These are phyloP conservation scores for Protonibea diacanthus DNA, from an alignment of 2,797 vertebrate species.

Conservation along the genomic window DNA sequence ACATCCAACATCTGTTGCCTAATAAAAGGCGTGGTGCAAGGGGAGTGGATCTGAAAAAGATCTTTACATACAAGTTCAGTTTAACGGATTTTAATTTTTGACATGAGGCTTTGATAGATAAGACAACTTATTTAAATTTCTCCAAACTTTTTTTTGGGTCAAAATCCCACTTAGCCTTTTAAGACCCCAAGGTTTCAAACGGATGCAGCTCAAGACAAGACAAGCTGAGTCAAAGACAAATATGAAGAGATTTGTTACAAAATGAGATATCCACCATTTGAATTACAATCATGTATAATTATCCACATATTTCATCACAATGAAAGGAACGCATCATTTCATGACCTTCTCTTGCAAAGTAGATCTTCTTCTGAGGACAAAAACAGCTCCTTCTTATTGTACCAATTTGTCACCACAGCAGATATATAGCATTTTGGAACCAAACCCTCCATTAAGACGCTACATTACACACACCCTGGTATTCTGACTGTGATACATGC, in stretches of 20 bases:
- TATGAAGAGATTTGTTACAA: constrained; percentile 17
- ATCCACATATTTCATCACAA: constrained; percentile 52
- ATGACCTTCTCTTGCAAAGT: constrained; percentile 30
- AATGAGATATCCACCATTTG: constrained; percentile 50
- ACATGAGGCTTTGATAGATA: constrained; percentile 3
- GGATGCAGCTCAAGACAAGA: constrained; percentile 15
- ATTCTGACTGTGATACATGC: constrained; percentile 52
- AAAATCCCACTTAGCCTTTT: constrained; percentile 32
- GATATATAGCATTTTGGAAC: constrained; percentile 50
- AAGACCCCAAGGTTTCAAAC: constrained; percentile 9
- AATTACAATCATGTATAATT: constrained; percentile 53
- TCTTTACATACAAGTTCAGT: constrained; percentile 9
- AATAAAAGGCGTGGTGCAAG: constrained; percentile 38
- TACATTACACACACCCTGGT: constrained; percentile 48
- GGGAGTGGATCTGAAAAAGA: constrained; percentile 28
- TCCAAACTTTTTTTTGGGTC: constrained; percentile 11
- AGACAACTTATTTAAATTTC: constrained; percentile 12
- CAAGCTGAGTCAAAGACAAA: constrained; percentile 34
- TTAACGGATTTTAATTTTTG: constrained; percentile 17
- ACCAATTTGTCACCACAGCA: constrained; percentile 53
- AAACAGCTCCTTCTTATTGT: constrained; percentile 49
- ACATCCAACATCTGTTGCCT: constrained; percentile 42
- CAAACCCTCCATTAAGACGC: constrained; percentile 56
- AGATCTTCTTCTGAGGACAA: constrained; percentile 38
- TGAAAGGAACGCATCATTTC: constrained; percentile 30